Base-by-base conservation (phyloP, 2,888 invertebrate genomes). In the Dimorphilus gyrociliatus region DNA sequence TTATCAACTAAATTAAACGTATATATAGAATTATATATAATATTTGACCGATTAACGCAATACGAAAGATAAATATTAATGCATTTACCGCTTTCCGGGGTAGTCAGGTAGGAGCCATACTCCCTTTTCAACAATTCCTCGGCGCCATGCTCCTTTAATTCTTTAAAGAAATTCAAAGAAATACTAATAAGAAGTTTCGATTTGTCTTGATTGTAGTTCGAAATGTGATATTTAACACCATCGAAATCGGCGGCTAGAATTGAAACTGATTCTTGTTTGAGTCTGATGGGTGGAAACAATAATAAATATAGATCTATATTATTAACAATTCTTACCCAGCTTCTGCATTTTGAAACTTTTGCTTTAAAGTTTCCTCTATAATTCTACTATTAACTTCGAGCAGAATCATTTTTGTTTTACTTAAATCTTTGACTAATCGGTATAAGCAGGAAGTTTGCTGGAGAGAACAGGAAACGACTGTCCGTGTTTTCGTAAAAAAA, bases 321-420 rank as follows among this genome's bases (percentile, higher is more conserved):
- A n/a, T 19, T 14, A 12, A 16, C 16, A 10, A 16, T 56, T 74
- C 79, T 76, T 71, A 92, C 92, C 88, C 86, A 58, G 82, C 80
- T 67, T 81, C 72, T 60, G 82, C 82, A 75, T 88, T 86, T 69
- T 78, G 82, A 69, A 88, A 86, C 73, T 90, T 92, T 53, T 82
- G 74, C 59, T 78, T 75, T 63, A 94, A 71, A 39, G 90, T 85
- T 69, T 94, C 94, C 71, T 88, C 86, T 54, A 94, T 78, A 69
- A 92, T 88, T 68, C 90, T 79, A 72, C 94, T 97, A 71, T 92
- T 84, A 70, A 88, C 86, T 75, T 97, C 94, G 64, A 94, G 73
- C 66, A 66, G 49, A 50, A 66, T 66, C 66, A 66, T 66, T 10
- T 23, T 12, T 21, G n/a, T n/a, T n/a, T n/a, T n/a, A n/a, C n/a